Evolutionary conservation across 2,888 invertebrate species (phyloP), one percentile per base, ranked within the genome.

Genomic region (Lypha dubia): DNA sequence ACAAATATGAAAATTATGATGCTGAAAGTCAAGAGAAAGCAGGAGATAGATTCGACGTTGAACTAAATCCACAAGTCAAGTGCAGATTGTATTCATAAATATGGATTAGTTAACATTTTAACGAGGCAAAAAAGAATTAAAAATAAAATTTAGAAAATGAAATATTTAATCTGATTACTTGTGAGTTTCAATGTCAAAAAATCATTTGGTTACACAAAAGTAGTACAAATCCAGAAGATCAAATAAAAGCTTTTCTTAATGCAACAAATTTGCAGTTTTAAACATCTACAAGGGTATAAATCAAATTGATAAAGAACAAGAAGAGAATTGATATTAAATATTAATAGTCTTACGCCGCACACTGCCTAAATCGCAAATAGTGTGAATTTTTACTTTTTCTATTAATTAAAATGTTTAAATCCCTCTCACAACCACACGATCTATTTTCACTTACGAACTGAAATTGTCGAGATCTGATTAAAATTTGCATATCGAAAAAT

Each of bases 181-280:
- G 32, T n/a, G 17, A n/a, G 51, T 51, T 53, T 83, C 83, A 83
- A 83, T 77, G 77, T 83, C 83, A 83, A 73, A 83, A 77, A 20
- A n/a, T n/a, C 73, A 68, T 62, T 77, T 22, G 38, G 17, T 46
- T 70, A 44, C 44, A 68, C 41, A 49, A 68, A 9, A 22, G 32
- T n/a, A n/a, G 8, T 6, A 63, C 28, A 41, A 68, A 49, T 0
- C 5, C 17, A n/a, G 20, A 17, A 35, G 35, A 17, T 2, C 2
- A 60, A 38, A 22, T 38, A 41, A 53, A n/a, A 20, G 49, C 5
- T 24, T 35, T 67, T 7, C 15, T 32, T 13, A 28, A 38, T 13
- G 20, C 13, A 51, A 35, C n/a, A 53, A 20, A 20, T 56, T 70
- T 56, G 24, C n/a, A 56, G 15, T 28, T 28, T 1, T 6, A 35